Base-by-base conservation (phyloP, 2,113 vertebrate species). In the Galemys pyrenaicus region DNA sequence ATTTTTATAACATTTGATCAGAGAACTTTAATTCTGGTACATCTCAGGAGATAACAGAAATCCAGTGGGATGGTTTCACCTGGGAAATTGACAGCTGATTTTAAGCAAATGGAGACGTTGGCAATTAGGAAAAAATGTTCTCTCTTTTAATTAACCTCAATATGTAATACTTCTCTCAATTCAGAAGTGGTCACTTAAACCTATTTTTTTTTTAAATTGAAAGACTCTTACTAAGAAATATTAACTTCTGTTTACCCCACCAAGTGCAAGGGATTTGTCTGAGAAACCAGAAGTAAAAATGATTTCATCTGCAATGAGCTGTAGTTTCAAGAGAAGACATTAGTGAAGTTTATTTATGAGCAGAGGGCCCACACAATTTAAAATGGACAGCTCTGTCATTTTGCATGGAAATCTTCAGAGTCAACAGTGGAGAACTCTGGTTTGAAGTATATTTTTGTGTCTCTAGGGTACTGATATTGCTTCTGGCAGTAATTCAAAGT, bases 401-500 rank as follows among this genome's bases (percentile, higher is more conserved):
- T 95, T 71, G 91, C 87, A 30, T 70, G 56, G 95, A 81, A 91
- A 41, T 78, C 17, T 70, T 84, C 64, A 68, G 89, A 95, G 73
- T n/a, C 16, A 46, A 54, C 28, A 75, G 51, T 0, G 37, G 26
- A 96, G 75, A 81, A 22, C 56, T 74, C 85, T 97, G 24, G 74
- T 95, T 96, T 96, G 71, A 91, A 32, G 71, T 54, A 13, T 70
- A 67, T 91, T 94, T 96, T 96, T 85, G 68, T 78, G 32, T 78
- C 96, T 97, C 91, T 96, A 95, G 79, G 96, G 74, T 41, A 88
- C 94, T 87, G 79, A 95, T 97, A 96, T 96, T 97, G 96, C 87
- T 97, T n/a, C 84, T 98, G 94, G 95, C 92, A 62, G 41, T 68
- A 49, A 9, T 85, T 97, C 91, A 96, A 78, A 92, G 54, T 65